phyloP scores from a whole-genome alignment of 2,113 vertebrate genomes.

The Megalops atlanticus region DNA sequence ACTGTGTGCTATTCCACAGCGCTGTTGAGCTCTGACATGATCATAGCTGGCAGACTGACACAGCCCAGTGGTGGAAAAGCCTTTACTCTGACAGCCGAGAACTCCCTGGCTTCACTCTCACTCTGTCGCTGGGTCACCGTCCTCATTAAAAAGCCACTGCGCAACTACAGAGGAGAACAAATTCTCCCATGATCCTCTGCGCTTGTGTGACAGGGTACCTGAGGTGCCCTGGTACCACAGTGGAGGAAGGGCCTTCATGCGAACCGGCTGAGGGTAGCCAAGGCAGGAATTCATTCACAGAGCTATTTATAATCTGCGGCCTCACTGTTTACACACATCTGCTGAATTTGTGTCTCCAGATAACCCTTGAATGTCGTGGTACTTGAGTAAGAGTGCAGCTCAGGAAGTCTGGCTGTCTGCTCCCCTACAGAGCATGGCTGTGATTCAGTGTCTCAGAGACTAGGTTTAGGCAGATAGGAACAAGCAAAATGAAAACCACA shows the following conservation, averaged over 20 bases:
- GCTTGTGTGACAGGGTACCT: background rate
- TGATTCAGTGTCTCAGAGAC: slow-evolving; percentile 5
- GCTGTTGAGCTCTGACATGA: no score
- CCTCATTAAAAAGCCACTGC: background rate
- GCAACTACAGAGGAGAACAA: background rate
- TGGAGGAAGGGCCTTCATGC: background rate
- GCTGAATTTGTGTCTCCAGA: slow-evolving; percentile 1
- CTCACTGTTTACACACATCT: slow-evolving; percentile 9
- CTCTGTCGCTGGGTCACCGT: background rate
- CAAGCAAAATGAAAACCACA: no score
- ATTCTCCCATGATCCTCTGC: background rate
- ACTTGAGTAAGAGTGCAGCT: background rate
- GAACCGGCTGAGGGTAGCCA: background rate
- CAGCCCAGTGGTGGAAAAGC: no score
- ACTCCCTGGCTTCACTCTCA: background rate
- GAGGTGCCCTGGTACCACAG: background rate
- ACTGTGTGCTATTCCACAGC: no score
- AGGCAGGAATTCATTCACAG: background rate
- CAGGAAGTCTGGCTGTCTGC: background rate
- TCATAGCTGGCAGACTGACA: no score
- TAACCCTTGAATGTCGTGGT: background rate
- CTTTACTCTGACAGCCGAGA: no score
- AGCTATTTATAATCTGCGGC: background rate
- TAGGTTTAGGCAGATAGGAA: no score
- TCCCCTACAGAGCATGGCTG: background rate